Percentiles rank a stretch among this genome's conserved stretches.
phyloP scores from a whole-genome alignment of 2,113 vertebrate species.

The Garra rufa region DNA sequence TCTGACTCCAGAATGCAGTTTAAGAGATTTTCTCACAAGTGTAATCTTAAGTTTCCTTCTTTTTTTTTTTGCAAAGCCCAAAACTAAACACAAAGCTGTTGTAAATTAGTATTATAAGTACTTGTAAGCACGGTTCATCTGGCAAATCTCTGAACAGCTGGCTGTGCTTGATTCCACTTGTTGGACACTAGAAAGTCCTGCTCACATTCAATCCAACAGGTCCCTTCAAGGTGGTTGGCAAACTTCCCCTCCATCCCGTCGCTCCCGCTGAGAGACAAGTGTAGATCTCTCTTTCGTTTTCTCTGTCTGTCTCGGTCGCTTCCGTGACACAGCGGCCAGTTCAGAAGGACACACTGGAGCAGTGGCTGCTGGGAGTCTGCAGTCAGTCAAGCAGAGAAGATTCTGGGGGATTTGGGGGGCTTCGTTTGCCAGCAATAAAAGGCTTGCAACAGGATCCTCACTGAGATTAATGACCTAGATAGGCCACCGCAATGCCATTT shows the following conservation, averaged over 20 bases:
- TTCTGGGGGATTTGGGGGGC: conserved; percentile 91
- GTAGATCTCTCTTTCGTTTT: conserved; percentile 22
- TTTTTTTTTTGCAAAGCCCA: not conserved
- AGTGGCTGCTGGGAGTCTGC: conserved; percentile 70
- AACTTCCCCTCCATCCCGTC: not conserved
- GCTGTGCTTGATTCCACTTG: not conserved
- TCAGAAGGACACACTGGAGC: conserved; percentile 27
- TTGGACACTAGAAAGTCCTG: not conserved
- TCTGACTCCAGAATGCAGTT: not conserved
- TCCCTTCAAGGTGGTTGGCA: not conserved
- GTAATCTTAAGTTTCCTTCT: no score
- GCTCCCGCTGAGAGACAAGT: conserved; percentile 6
- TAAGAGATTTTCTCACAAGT: not conserved
- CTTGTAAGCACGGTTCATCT: not conserved
- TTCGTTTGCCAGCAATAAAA: conserved; percentile 93
- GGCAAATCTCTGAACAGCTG: conserved; percentile 6
- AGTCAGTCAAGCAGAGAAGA: conserved; percentile 86
- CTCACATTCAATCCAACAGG: not conserved
- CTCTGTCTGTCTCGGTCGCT: not conserved
- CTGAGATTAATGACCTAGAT: conserved; percentile 99
- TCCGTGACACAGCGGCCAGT: conserved; percentile 20
- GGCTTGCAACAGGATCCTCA: conserved; percentile 96
- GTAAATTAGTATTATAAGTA: not conserved
- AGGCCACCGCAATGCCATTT: conserved; percentile 97
- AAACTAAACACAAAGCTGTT: not conserved